phyloP scores from a whole-genome alignment of 1,140 invertebrate genomes.

The roundworm (Caenorhabditis elegans) region DNA sequence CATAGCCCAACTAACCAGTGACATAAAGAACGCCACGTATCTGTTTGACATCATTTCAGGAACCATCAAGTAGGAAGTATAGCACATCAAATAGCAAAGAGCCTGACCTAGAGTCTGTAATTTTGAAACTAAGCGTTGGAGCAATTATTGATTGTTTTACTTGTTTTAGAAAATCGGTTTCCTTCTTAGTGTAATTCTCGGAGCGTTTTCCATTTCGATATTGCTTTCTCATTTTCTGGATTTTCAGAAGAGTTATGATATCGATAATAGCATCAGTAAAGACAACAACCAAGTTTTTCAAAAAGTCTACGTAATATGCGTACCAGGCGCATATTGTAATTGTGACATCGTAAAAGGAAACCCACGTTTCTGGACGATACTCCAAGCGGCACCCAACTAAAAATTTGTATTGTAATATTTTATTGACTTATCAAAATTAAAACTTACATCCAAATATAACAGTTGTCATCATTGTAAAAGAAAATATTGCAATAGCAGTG shows the following conservation, averaged over 20 bases:
- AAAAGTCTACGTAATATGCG: neutral
- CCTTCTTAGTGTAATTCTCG: neutral
- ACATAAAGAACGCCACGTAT: slow-evolving; percentile 5
- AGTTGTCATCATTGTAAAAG: neutral
- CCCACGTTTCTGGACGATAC: neutral
- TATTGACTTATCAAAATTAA: neutral
- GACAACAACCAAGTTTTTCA: neutral
- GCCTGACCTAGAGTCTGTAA: neutral
- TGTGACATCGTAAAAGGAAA: neutral
- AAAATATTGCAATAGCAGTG: neutral
- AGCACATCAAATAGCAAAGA: neutral
- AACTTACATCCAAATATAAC: neutral
- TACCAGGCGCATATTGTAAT: neutral
- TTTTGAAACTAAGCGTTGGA: too few species aligned
- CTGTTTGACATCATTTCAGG: neutral
- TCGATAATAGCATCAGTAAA: neutral
- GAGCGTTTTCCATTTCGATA: neutral
- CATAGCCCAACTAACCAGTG: neutral
- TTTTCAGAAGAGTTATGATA: neutral
- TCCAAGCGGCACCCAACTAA: neutral
- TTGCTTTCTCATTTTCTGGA: neutral
- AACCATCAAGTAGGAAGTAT: neutral
- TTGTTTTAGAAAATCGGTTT: neutral
- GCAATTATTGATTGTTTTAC: neutral
- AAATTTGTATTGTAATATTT: neutral